Percentiles rank a stretch among this genome's conserved stretches.
phyloP scores from a whole-genome alignment of 2,797 vertebrate genomes.

The Erpetoichthys calabaricus region DNA sequence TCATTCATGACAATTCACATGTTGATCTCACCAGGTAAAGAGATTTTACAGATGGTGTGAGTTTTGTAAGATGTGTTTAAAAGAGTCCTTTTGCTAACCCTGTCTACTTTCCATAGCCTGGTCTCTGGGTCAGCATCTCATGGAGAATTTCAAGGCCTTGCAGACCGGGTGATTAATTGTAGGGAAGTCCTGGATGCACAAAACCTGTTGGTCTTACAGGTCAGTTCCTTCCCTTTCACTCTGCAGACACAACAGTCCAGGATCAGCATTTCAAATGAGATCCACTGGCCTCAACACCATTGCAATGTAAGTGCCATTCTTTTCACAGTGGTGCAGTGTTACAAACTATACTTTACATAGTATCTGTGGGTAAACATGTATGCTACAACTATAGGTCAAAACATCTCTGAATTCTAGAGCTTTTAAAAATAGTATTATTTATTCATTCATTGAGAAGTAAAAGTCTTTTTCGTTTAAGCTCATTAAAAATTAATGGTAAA shows the following conservation, averaged over 20 bases:
- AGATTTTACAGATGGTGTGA: neutral
- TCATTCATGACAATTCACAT: slow-evolving; percentile 92
- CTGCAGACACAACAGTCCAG: slow-evolving; percentile 87
- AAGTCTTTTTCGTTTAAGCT: too few relatives aligned
- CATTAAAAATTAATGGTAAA: too few relatives aligned
- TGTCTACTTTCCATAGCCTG: slow-evolving; percentile 42
- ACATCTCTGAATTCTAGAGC: too few relatives aligned
- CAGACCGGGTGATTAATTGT: slow-evolving; percentile 90
- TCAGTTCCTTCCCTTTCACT: slow-evolving; percentile 89
- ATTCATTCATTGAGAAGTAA: too few relatives aligned
- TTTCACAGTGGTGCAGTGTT: too few relatives aligned
- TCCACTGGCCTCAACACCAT: slow-evolving; percentile 76
- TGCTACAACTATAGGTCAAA: too few relatives aligned
- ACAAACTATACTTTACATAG: too few relatives aligned
- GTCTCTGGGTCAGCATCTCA: slow-evolving; percentile 81
- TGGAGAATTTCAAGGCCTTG: slow-evolving; percentile 83
- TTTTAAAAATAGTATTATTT: too few relatives aligned
- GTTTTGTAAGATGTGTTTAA: neutral
- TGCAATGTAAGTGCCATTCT: slow-evolving; percentile 48
- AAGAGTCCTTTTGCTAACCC: neutral
- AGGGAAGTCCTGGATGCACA: slow-evolving; percentile 83
- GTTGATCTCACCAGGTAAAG: slow-evolving; percentile 84
- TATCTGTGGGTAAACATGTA: too few relatives aligned
- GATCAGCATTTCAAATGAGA: slow-evolving; percentile 79
- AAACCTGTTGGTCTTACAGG: slow-evolving; percentile 93